Percentiles rank a stretch among this genome's conserved stretches.
Conservation (phyloP, 2,113 vertebrate genomes). For the Carlito syrichta region DNA sequence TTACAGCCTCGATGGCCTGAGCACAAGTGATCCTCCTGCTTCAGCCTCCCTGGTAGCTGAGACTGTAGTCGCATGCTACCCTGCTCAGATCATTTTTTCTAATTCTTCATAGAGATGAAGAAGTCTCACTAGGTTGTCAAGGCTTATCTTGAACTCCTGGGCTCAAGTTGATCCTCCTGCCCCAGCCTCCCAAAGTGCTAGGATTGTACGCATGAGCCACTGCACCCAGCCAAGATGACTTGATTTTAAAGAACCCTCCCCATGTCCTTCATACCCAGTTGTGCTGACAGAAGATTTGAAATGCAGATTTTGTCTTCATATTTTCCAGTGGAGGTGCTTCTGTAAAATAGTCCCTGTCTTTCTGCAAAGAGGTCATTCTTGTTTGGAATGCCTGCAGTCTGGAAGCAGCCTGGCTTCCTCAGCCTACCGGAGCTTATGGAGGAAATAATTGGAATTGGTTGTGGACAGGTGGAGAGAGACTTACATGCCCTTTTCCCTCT, state of each 20-base stretch:
- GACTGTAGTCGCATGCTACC: too few species aligned
- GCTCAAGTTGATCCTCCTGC: too few species aligned
- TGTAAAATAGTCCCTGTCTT: not conserved
- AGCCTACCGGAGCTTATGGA: not conserved
- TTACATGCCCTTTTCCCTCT: not conserved
- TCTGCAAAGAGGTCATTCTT: not conserved
- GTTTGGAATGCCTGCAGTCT: fast-evolving
- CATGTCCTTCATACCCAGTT: not conserved
- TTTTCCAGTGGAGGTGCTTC: not conserved
- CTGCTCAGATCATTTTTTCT: too few species aligned
- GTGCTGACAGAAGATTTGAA: not conserved
- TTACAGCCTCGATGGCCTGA: too few species aligned
- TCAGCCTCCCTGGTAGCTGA: too few species aligned
- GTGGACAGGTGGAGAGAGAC: not conserved
- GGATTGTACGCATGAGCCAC: too few species aligned
- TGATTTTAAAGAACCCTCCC: not conserved
- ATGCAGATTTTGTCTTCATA: not conserved
- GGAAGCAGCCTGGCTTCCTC: not conserved
- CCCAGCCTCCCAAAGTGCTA: too few species aligned
- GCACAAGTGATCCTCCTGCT: too few species aligned
- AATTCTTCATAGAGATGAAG: too few species aligned
- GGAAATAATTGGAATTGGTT: not conserved
- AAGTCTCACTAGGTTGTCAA: too few species aligned
- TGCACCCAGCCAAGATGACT: too few species aligned
- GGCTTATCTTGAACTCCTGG: too few species aligned